Evolutionary conservation across 1,140 invertebrate genomes (phyloP).

Genomic region (Drepana arcuata): DNA sequence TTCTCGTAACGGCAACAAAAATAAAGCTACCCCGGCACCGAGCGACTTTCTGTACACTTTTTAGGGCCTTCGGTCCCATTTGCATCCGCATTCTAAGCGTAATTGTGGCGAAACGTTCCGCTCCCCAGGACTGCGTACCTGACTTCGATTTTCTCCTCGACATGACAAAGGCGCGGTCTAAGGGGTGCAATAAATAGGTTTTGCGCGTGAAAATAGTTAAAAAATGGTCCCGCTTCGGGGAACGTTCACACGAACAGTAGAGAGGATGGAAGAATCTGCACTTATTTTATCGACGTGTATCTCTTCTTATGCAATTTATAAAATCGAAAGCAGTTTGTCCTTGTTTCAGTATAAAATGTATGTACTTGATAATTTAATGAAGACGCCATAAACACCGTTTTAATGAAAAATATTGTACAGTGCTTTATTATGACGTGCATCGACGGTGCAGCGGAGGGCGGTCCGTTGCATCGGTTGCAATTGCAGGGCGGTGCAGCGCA

Average conservation of each 20-base stretch:
- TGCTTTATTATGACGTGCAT: too few species aligned
- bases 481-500: conserved; percentile 56
- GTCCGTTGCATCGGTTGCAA: conserved; percentile 46
- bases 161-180: conserved; percentile 65
- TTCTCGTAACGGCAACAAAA: conserved; percentile 50
- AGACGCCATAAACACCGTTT: too few species aligned
- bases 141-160: conserved; percentile 59
- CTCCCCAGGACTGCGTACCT: conserved; percentile 44
- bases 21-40: conserved; percentile 44
- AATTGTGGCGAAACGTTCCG: conserved; percentile 50
- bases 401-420: too few species aligned
- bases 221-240: conserved; percentile 30
- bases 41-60: conserved; percentile 40
- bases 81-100: conserved; percentile 59
- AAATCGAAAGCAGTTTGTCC: conserved; percentile 30
- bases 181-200: conserved; percentile 61
- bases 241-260: conserved; percentile 33
- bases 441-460: conserved; percentile 30
- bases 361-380: too few species aligned
- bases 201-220: conserved; percentile 56
- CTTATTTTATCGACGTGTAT: conserved; percentile 12
- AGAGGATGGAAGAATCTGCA: conserved; percentile 19
- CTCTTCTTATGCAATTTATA: conserved; percentile 37
- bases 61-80: conserved; percentile 50
- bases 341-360: too few species aligned